Percentiles rank a stretch among this genome's conserved stretches.
These are phyloP conservation scores for Gandaritis pyraliata DNA, from an alignment of 2,888 invertebrate species.

Conservation along the genomic window DNA sequence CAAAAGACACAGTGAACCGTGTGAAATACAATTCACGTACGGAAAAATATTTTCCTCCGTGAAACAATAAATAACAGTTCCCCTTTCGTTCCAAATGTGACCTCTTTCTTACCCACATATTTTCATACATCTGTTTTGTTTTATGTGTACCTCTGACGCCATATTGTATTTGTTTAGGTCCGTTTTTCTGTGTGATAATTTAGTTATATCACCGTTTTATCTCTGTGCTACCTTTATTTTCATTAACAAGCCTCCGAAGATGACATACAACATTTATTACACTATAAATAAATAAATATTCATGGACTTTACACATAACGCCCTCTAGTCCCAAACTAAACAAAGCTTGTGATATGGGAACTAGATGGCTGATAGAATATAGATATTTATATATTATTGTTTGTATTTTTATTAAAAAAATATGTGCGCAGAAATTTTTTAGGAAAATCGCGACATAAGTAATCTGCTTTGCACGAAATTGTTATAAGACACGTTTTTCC, in stretches of 20 bases:
- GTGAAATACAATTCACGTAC: slow-evolving; percentile 32
- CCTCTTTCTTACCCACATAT: slow-evolving; percentile 49
- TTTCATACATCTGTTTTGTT: slow-evolving; percentile 42
- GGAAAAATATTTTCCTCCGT: slow-evolving; percentile 34
- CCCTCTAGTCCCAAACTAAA: too few relatives aligned
- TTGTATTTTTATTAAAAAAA: too few relatives aligned
- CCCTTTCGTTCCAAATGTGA: slow-evolving; percentile 50
- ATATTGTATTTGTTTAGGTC: slow-evolving; percentile 47
- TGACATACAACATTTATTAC: too few relatives aligned
- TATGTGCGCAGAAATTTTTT: too few relatives aligned
- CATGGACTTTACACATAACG: too few relatives aligned
- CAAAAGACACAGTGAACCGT: slow-evolving; percentile 11
- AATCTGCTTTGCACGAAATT: too few relatives aligned
- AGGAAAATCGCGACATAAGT: too few relatives aligned
- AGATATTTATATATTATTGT: too few relatives aligned
- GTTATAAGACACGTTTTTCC: too few relatives aligned
- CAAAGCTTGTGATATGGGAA: too few relatives aligned
- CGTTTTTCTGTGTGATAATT: slow-evolving; percentile 44
- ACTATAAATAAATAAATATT: too few relatives aligned
- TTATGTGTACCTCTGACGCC: slow-evolving; percentile 32
- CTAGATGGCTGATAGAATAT: too few relatives aligned
- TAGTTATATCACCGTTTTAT: slow-evolving; percentile 32
- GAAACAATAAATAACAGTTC: slow-evolving; percentile 56
- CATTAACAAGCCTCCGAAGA: neutral
- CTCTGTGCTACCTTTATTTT: slow-evolving; percentile 4